These are phyloP conservation scores for Heterodera carotae DNA, from an alignment of 1,140 invertebrate genomes.

Conservation along the genomic window DNA sequence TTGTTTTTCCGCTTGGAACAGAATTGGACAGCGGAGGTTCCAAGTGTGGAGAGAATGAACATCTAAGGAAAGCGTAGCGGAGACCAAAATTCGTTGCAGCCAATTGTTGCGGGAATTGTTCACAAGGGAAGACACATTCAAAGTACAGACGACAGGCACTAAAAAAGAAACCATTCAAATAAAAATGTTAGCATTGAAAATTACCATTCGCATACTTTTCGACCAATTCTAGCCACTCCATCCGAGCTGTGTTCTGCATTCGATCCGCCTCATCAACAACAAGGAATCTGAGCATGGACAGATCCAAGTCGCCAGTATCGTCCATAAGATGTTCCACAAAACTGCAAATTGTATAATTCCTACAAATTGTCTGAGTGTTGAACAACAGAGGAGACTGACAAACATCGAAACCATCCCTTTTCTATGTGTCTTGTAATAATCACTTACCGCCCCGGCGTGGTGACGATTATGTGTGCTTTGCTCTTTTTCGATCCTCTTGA, in stretches of 20 bases:
- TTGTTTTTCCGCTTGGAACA: constrained; percentile 76
- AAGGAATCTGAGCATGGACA: constrained; percentile 44
- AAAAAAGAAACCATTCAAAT: constrained; percentile 23
- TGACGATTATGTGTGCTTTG: constrained; percentile 43
- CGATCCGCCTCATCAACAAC: constrained; percentile 54
- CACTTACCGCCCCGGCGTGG: constrained; percentile 45
- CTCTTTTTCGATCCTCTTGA: constrained; percentile 26
- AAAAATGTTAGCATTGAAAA: not conserved
- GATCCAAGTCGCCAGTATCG: constrained; percentile 31
- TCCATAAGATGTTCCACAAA: constrained; percentile 53
- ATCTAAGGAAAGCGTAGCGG: constrained; percentile 87
- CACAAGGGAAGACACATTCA: constrained; percentile 36
- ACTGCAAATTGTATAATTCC: constrained; percentile 2
- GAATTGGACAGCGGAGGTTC: constrained; percentile 83
- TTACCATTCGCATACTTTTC: constrained; percentile 50
- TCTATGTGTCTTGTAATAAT: no score
- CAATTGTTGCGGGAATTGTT: constrained; percentile 28
- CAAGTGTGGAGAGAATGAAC: constrained; percentile 87
- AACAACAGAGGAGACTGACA: not conserved
- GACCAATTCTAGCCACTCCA: constrained; percentile 51
- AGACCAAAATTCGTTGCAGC: constrained; percentile 89
- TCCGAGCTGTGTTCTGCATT: constrained; percentile 42
- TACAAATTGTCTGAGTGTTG: no score
- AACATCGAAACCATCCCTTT: no score
- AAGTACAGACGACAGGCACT: constrained; percentile 11